Evolutionary conservation across 2,797 vertebrate species (phyloP).

Genomic region (Anguilla obscura): DNA sequence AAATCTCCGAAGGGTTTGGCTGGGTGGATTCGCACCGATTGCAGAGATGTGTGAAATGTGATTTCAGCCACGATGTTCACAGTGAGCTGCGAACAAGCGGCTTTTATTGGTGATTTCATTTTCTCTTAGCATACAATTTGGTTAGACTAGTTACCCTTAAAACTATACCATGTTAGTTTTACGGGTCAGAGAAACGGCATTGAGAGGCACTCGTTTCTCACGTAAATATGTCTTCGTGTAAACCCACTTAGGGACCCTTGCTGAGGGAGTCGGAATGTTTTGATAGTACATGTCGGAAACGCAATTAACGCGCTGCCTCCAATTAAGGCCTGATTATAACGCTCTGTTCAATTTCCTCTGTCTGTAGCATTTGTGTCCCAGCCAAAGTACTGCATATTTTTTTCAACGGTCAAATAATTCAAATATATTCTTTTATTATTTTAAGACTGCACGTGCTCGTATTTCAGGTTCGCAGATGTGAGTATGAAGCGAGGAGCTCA

Average conservation of each 20-base stretch:
- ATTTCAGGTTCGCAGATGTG: neutral
- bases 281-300: constrained; percentile 36
- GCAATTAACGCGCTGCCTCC: constrained; percentile 49
- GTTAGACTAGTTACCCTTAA: neutral
- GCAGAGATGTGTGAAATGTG: neutral
- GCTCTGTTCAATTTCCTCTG: constrained; percentile 35
- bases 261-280: constrained; percentile 28
- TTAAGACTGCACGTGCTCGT: neutral
- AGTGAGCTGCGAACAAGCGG: neutral
- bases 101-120: neutral
- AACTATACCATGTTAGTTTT: neutral
- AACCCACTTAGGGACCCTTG: constrained; percentile 8
- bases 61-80: neutral
- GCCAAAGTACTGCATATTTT: neutral
- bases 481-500: neutral
- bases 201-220: neutral
- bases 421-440: too few species aligned
- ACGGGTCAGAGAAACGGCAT: neutral
- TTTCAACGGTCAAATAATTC: neutral
- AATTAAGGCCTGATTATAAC: constrained; percentile 47
- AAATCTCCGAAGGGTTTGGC: neutral
- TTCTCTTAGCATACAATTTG: too few species aligned
- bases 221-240: neutral
- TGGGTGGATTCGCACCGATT: neutral
- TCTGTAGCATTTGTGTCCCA: neutral